Evolutionary conservation across 2,797 vertebrate genomes (phyloP), one percentile per base, ranked within the genome.

Genomic region (Antrozous pallidus): DNA sequence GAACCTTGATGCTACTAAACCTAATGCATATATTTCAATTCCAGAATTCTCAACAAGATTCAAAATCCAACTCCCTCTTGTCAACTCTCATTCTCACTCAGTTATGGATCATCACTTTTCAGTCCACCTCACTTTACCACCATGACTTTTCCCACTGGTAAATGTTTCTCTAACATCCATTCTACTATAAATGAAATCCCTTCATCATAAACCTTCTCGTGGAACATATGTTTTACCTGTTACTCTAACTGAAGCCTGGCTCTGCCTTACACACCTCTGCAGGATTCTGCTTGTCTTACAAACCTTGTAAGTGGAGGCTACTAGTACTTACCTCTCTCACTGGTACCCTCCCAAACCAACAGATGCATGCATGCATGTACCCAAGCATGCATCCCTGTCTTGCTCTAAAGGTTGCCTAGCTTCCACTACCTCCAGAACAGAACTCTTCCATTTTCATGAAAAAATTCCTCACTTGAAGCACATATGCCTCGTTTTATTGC

Each of bases 31-130:
- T 10, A 18, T 77, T 92, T 93, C 47, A 47, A n/a, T 88, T 70
- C 8, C 1, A 31, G 49, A 90, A 78, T 87, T 94, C 38, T 54
- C 63, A 91, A 47, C 73, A 54, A 79, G 70, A 90, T 83, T 79
- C 65, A 73, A 73, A 86, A 75, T 63, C 22, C 6, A 69, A n/a
- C 33, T 45, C 58, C 3, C 56, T 83, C 58, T 69, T 5, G 18
- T 58, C 24, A 82, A 2, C 18, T 75, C 49, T 73, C 36, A 63
- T 3, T 89, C 80, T 75, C 28, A 26, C 24, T 51, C 22, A 18
- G n/a, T 49, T 63, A n/a, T 28, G 22, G 14, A 58, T 49, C 24
- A 40, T 28, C 4, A 24, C 14, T 47, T 61, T 17, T 71, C 20
- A 49, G 14, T 2, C 8, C 11, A n/a, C 8, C 16, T 16, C 16